These are phyloP conservation scores for Motacilla alba DNA, from an alignment of 2,113 vertebrate genomes.

Conservation along the genomic window DNA sequence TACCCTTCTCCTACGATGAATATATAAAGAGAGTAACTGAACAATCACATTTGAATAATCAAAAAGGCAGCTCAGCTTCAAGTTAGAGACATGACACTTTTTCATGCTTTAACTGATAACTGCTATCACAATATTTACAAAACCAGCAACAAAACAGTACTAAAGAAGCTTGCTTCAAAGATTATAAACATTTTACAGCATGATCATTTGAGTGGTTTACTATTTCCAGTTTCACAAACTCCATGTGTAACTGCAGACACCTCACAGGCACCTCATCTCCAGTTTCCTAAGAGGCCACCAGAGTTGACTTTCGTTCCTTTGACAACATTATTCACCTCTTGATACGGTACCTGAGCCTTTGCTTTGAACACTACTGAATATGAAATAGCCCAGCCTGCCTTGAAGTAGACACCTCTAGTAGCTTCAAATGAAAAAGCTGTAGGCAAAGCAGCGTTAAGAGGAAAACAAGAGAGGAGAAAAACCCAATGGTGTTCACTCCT, in stretches of 20 bases:
- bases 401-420: background rate
- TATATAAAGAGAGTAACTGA: background rate
- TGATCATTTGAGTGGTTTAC: background rate
- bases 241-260: background rate
- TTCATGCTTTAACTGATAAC: background rate
- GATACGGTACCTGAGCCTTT: background rate
- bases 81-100: background rate
- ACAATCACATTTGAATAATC: background rate
- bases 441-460: background rate
- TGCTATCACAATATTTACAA: background rate
- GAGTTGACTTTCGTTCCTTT: background rate
- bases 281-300: background rate
- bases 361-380: slow-evolving; percentile 5
- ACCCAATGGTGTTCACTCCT: background rate
- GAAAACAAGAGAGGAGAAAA: background rate
- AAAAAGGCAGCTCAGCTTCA: background rate
- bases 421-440: background rate
- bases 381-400: background rate
- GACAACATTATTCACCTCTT: background rate
- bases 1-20: background rate
- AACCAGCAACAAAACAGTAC: background rate
- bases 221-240: background rate
- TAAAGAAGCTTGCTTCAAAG: background rate
- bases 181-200: background rate
- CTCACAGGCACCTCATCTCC: background rate